These are phyloP conservation scores for Numenius arquata DNA, from an alignment of 2,113 vertebrate species.

Conservation along the genomic window DNA sequence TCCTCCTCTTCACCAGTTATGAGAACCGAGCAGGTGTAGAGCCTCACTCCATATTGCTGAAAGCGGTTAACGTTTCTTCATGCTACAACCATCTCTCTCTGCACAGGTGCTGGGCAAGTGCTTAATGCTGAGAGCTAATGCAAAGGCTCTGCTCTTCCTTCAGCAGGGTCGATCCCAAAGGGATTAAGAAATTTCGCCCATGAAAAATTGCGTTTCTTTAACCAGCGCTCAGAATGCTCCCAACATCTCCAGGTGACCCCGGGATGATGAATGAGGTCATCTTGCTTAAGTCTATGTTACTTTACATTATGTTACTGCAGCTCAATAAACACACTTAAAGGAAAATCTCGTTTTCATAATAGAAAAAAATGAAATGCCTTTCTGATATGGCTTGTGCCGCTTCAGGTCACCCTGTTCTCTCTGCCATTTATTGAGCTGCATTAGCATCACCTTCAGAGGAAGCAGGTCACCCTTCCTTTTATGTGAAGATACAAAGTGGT, in stretches of 20 bases:
- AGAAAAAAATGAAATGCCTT: slow-evolving; percentile 54
- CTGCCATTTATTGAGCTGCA: slow-evolving; percentile 43
- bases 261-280: slow-evolving; percentile 43
- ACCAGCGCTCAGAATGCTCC: neutral
- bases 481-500: neutral
- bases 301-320: slow-evolving; percentile 38
- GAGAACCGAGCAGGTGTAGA: neutral
- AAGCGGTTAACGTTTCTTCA: neutral
- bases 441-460: slow-evolving; percentile 51
- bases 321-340: slow-evolving; percentile 36
- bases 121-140: neutral
- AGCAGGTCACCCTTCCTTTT: slow-evolving; percentile 38
- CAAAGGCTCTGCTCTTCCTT: neutral
- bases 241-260: neutral
- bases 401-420: slow-evolving; percentile 21
- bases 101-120: neutral
- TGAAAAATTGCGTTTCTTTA: neutral
- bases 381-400: slow-evolving; percentile 5
- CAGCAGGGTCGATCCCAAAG: neutral
- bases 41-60: neutral
- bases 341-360: slow-evolving; percentile 42
- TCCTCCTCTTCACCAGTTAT: neutral
- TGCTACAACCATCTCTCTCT: neutral
- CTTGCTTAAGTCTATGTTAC: slow-evolving; percentile 26
- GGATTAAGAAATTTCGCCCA: neutral